These are phyloP conservation scores for Catharus minimus DNA, from an alignment of 2,113 vertebrate species.

Conservation along the genomic window DNA sequence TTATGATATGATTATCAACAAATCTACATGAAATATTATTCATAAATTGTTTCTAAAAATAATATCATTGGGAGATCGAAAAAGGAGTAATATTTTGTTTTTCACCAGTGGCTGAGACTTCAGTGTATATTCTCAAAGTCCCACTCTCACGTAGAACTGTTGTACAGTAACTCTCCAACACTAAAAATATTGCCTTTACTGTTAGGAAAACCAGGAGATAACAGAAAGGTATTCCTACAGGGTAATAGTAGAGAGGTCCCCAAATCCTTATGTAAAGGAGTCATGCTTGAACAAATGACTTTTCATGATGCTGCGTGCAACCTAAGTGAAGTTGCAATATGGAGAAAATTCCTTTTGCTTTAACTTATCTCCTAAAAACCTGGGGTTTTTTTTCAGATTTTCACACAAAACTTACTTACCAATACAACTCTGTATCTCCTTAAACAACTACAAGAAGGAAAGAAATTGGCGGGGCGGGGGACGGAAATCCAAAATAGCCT, in stretches of 20 bases:
- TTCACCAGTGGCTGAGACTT: not conserved
- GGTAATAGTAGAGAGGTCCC: not conserved
- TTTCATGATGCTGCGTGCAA: not conserved
- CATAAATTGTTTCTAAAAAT: not conserved
- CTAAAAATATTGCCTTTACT: not conserved
- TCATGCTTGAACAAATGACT: not conserved
- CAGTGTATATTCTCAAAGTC: not conserved
- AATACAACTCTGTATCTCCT: not conserved
- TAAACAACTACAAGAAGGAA: not conserved
- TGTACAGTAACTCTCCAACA: not conserved
- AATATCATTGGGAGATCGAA: not conserved
- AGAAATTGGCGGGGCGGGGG: not conserved
- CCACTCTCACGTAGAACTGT: not conserved
- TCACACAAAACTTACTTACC: not conserved
- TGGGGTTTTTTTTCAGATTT: not conserved
- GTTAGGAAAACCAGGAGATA: not conserved
- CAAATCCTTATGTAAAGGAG: not conserved
- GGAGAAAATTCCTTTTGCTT: not conserved
- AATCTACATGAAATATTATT: not conserved
- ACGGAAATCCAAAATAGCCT: not conserved
- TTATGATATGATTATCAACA: not conserved
- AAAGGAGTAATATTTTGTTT: not conserved
- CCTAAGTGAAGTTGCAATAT: not conserved
- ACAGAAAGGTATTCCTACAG: not conserved
- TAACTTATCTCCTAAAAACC: not conserved